Evolutionary conservation across 2,797 vertebrate species (phyloP).

Genomic region (Alcedo atthis): DNA sequence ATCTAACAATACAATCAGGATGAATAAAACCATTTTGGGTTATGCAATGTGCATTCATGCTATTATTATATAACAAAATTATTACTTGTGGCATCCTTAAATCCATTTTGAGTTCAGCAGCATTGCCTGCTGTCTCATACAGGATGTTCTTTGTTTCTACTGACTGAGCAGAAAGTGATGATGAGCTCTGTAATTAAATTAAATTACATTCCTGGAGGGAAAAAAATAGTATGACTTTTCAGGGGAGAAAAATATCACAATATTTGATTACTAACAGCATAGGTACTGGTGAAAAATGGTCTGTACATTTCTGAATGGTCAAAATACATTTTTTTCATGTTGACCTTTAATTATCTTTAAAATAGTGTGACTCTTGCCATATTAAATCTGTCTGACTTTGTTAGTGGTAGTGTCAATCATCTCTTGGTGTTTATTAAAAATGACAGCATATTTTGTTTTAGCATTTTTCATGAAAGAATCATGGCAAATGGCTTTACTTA

Average conservation of each 20-base stretch:
- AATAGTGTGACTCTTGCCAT: neutral
- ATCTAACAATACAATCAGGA: neutral
- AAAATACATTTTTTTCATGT: neutral
- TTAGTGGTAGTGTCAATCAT: neutral
- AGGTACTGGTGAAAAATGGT: neutral
- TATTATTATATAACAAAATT: constrained; percentile 49
- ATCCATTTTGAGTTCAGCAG: constrained; percentile 31
- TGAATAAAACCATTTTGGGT: constrained; percentile 3
- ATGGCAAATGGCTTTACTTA: neutral
- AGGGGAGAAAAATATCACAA: neutral
- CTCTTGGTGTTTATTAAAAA: neutral
- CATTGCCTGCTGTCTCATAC: constrained; percentile 45
- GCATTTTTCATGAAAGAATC: neutral
- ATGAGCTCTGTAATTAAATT: constrained; percentile 57
- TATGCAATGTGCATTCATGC: constrained; percentile 33
- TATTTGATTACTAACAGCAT: constrained; percentile 24
- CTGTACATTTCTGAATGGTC: neutral
- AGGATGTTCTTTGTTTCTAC: constrained; percentile 61
- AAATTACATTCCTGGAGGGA: constrained; percentile 57
- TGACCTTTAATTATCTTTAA: neutral
- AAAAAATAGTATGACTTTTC: constrained; percentile 11
- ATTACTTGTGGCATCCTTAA: constrained; percentile 53
- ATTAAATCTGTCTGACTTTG: neutral
- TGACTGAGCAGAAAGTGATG: constrained; percentile 42
- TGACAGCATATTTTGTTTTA: neutral